Evolutionary conservation across 2,888 invertebrate genomes (phyloP), one percentile per base, ranked within the genome.

Genomic region (Pomacea canaliculata): DNA sequence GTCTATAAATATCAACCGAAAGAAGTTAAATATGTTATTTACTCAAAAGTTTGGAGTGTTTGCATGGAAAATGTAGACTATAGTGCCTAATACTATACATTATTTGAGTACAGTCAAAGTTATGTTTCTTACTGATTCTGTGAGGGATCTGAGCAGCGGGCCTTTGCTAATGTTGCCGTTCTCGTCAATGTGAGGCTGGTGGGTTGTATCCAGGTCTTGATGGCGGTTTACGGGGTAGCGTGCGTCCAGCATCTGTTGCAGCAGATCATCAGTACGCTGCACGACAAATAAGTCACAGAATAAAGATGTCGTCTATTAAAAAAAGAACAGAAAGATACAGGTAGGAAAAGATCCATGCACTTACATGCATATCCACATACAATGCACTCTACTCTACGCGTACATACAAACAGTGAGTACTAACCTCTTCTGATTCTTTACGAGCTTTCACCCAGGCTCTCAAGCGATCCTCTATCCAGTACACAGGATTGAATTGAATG

Each of bases 161-260:
- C 56, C 48, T n/a, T 66, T 68, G 73, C 27, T 48, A 16, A 67
- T 18, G 23, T 68, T 68, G 23, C 65, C 68, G 48, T 76, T 71
- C 13, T 69, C 19, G 27, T 79, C 73, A 27, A 18, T 37, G 37
- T 19, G 46, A 37, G 56, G 9, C 5, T 73, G 48, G 13, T 37
- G 46, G n/a, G 48, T 23, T n/a, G 51, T 69, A 37, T 79, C 79
- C 18, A 79, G 70, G 48, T 78, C 73, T 7, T 49, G 62, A 67
- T 76, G 71, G 59, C 74, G 76, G 19, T 78, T 69, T 5, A 37
- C 66, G 4, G 68, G 9, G 23, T 71, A 66, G 48, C 70, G 76
- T 19, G 90, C 86, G 68, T 91, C 90, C 76, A 91, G 77, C 89
- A 91, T 87, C 51, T 90, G 80, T 78, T 91, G 91, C 56, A 91